These are phyloP conservation scores for Heliconius hewitsoni DNA, from an alignment of 1,140 invertebrate genomes.

Conservation along the genomic window DNA sequence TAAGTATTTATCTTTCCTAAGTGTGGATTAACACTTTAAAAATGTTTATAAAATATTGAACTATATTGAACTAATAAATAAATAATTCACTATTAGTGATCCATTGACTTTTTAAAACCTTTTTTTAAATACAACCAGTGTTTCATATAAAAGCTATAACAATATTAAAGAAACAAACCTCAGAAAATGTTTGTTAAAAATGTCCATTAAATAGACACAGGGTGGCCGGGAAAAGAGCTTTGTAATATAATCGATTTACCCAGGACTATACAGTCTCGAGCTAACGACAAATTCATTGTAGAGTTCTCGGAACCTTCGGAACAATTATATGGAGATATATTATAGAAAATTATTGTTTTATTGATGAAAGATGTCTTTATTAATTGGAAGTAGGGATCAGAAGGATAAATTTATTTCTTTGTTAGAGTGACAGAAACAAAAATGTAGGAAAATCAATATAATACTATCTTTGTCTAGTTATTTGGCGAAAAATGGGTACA, in stretches of 20 bases:
- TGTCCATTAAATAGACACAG: neutral
- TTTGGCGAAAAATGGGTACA: rapidly evolving
- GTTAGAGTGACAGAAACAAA: no score
- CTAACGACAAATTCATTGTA: slow-evolving; percentile 6
- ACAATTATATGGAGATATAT: neutral
- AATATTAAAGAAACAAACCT: neutral
- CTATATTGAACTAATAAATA: no score
- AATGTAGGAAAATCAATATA: no score
- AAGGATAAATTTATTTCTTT: no score
- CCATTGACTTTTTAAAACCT: no score
- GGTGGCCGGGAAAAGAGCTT: neutral
- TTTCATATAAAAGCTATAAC: neutral
- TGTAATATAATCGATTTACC: slow-evolving; percentile 4
- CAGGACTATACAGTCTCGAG: neutral
- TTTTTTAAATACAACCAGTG: no score
- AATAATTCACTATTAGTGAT: no score
- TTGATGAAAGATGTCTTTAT: neutral
- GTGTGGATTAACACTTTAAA: no score
- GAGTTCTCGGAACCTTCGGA: neutral
- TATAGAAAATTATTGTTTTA: neutral
- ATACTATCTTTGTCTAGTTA: no score
- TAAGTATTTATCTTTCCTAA: no score
- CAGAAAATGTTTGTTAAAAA: slow-evolving; percentile 1
- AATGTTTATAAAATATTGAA: no score
- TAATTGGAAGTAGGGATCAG: no score